Conservation (phyloP, 2,113 vertebrate genomes). For the Chlorodrepanis virens region DNA sequence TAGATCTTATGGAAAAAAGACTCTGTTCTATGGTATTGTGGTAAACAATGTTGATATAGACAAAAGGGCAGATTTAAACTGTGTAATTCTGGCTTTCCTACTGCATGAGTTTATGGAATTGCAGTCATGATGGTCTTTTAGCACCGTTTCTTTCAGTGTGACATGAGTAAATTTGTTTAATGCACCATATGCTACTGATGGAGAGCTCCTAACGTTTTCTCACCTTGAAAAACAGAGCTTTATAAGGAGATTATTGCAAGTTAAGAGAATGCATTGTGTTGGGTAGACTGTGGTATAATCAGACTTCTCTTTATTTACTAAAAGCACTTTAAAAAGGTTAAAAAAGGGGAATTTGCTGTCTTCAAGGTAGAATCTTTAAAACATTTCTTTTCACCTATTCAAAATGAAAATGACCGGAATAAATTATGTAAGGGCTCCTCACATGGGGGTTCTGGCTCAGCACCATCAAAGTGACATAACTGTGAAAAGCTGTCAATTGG, state of each 20-base stretch:
- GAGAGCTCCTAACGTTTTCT: background rate
- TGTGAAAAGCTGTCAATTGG: background rate
- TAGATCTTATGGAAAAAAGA: background rate
- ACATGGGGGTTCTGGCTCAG: background rate
- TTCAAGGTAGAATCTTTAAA: background rate
- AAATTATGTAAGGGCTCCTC: background rate
- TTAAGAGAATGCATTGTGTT: background rate
- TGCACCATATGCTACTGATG: background rate
- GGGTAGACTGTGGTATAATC: background rate
- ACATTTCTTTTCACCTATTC: background rate
- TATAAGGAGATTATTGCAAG: background rate
- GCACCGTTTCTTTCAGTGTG: background rate
- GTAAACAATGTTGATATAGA: accelerated
- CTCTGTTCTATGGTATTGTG: background rate
- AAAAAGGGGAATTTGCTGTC: background rate
- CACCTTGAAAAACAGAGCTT: background rate
- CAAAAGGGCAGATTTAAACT: background rate
- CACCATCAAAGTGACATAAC: background rate
- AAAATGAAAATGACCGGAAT: background rate
- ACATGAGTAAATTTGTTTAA: background rate
- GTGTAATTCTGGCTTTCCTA: background rate
- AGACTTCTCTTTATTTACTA: background rate
- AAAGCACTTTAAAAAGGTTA: background rate
- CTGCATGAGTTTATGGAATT: background rate
- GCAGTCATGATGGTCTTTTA: background rate